These are phyloP conservation scores for Astropecten irregularis DNA, from an alignment of 53 echinoderm and acorn worm species.

Conservation along the genomic window DNA sequence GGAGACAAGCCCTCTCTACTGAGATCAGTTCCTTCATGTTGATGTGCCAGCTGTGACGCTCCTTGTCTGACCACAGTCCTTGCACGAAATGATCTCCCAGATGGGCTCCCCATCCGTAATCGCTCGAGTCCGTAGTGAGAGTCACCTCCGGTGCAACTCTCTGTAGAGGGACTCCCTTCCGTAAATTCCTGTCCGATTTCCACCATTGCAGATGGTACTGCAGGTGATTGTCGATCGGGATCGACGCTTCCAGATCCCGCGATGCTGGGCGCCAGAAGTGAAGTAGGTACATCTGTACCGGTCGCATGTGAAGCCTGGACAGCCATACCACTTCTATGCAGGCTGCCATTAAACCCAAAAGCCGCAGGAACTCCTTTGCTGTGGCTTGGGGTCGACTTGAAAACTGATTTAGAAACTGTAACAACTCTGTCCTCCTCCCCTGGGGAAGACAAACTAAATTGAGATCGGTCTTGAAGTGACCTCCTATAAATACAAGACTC, in stretches of 20 bases:
- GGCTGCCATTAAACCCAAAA: slow-evolving; percentile 43
- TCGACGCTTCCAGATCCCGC: background rate
- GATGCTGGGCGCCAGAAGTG: background rate
- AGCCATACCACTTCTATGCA: slow-evolving; percentile 33
- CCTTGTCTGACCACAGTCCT: slow-evolving; percentile 9
- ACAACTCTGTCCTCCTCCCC: slow-evolving; percentile 12
- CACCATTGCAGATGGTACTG: slow-evolving; percentile 22
- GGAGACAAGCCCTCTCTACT: slow-evolving; percentile 4
- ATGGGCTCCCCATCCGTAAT: slow-evolving; percentile 38
- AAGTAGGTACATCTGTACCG: slow-evolving; percentile 38
- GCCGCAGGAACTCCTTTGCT: background rate
- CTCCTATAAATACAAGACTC: background rate
- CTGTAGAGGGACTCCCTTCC: background rate
- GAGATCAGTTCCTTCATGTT: slow-evolving; percentile 26
- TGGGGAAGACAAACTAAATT: slow-evolving; percentile 27
- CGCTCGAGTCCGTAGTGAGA: slow-evolving; percentile 46
- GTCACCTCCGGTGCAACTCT: background rate
- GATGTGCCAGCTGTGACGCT: slow-evolving; percentile 12
- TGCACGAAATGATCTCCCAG: background rate
- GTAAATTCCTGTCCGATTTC: background rate
- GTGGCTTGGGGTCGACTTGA: background rate
- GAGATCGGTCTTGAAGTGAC: slow-evolving; percentile 23
- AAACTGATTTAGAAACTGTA: slow-evolving; percentile 18
- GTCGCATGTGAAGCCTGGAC: slow-evolving; percentile 41
- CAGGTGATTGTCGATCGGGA: slow-evolving; percentile 20